These are phyloP conservation scores for Tenthredo scrophulariae DNA, from an alignment of 2,888 invertebrate species.

Conservation along the genomic window DNA sequence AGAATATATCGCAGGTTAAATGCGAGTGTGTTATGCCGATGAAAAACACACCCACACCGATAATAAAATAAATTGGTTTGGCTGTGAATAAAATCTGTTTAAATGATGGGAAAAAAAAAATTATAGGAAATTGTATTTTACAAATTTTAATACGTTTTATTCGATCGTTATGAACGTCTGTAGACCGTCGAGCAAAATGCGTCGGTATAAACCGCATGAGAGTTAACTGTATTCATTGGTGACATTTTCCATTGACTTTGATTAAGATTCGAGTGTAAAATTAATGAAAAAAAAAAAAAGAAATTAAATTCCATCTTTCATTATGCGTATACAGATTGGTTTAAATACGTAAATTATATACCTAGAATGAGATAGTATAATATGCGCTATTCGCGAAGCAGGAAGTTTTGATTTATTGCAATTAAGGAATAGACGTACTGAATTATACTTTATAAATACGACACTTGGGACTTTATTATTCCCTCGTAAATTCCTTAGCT, in stretches of 20 bases:
- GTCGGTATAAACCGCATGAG: neutral
- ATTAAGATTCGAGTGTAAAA: neutral
- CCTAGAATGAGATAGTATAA: neutral
- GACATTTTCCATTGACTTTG: constrained; percentile 39
- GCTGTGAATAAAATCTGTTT: neutral
- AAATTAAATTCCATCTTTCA: neutral
- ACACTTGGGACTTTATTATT: neutral
- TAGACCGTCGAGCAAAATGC: neutral
- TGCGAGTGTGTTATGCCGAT: neutral
- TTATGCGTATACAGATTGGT: neutral
- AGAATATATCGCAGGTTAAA: neutral
- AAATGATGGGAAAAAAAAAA: neutral
- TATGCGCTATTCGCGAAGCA: neutral
- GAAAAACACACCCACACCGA: neutral
- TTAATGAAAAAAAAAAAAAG: neutral
- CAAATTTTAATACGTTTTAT: neutral
- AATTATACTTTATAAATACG: constrained; percentile 40
- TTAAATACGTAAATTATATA: neutral
- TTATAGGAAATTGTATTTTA: neutral
- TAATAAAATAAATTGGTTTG: neutral
- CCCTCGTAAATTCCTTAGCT: constrained; percentile 9
- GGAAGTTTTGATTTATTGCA: constrained; percentile 43
- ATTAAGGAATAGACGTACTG: constrained; percentile 35
- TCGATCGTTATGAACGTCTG: neutral
- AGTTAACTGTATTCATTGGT: neutral